A percentile compares a stretch with the other conserved stretches of the same genome.
phyloP scores from a whole-genome alignment of 2,113 vertebrate genomes.

The Prunella himalayana region DNA sequence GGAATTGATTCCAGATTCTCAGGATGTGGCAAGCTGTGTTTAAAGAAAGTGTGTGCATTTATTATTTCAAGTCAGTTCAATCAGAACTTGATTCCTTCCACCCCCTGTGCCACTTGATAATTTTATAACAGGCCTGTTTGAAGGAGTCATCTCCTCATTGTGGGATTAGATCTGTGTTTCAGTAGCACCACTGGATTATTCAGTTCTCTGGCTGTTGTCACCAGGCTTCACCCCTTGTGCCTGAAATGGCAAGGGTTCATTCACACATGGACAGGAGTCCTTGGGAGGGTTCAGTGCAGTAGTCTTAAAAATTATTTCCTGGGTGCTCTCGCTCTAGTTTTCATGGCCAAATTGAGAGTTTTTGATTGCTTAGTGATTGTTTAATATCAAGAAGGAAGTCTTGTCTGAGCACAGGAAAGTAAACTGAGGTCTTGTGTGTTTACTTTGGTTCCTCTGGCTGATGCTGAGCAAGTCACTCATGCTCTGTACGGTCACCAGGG shows the following conservation, averaged over 20 bases:
- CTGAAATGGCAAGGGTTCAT: neutral
- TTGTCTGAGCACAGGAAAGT: neutral
- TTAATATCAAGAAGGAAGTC: neutral
- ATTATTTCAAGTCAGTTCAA: slow-evolving; percentile 70
- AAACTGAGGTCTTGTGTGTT: neutral
- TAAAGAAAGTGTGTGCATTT: slow-evolving; percentile 67
- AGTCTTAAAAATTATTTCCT: neutral
- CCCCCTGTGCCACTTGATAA: slow-evolving; percentile 42
- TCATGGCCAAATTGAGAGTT: neutral
- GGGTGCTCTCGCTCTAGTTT: neutral
- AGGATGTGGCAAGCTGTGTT: slow-evolving; percentile 70
- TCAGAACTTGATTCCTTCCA: slow-evolving; percentile 56
- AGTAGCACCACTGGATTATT: neutral
- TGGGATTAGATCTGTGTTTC: neutral
- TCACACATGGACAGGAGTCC: neutral
- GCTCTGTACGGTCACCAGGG: neutral
- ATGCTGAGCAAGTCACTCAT: neutral
- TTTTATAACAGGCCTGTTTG: slow-evolving; percentile 30
- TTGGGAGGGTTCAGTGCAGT: neutral
- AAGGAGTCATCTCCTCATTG: neutral
- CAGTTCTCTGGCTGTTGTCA: neutral
- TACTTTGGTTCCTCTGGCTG: neutral
- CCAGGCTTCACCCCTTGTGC: neutral
- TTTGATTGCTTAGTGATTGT: neutral
- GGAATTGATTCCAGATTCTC: slow-evolving; percentile 67